Conservation (phyloP, 2,888 invertebrate species). For the Ectemnius lituratus region DNA sequence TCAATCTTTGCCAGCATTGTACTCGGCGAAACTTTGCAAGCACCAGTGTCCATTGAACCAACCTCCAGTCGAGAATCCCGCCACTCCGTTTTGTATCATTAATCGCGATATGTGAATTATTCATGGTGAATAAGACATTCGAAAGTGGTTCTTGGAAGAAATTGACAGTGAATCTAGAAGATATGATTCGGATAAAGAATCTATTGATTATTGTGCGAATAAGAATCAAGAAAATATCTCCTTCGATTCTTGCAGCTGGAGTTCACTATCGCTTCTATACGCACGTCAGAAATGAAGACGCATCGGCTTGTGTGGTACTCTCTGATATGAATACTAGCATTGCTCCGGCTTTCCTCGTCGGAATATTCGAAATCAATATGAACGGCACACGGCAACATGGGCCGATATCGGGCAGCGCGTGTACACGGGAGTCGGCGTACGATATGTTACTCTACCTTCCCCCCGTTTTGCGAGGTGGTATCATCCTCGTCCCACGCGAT, state of each 20-base stretch:
- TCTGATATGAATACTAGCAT: constrained; percentile 38
- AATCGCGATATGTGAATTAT: too few species aligned
- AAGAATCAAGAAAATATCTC: too few species aligned
- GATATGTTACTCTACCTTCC: constrained; percentile 12
- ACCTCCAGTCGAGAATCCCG: too few species aligned
- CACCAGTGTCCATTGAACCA: too few species aligned
- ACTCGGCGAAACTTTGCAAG: not conserved
- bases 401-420: constrained; percentile 26
- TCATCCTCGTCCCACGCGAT: constrained; percentile 6
- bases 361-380: constrained; percentile 52
- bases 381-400: constrained; percentile 24
- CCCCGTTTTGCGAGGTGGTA: too few species aligned
- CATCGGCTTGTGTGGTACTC: constrained; percentile 35
- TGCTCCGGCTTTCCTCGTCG: constrained; percentile 35
- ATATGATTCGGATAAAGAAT: too few species aligned
- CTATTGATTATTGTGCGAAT: too few species aligned
- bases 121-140: too few species aligned
- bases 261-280: not conserved
- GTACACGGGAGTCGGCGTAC: constrained; percentile 5
- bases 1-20: not conserved
- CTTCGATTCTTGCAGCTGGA: too few species aligned
- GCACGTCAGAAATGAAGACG: constrained; percentile 38
- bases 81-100: too few species aligned
- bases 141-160: too few species aligned
- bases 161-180: too few species aligned